phyloP scores from a whole-genome alignment of 2,797 vertebrate genomes.

The Erethizon dorsatum region DNA sequence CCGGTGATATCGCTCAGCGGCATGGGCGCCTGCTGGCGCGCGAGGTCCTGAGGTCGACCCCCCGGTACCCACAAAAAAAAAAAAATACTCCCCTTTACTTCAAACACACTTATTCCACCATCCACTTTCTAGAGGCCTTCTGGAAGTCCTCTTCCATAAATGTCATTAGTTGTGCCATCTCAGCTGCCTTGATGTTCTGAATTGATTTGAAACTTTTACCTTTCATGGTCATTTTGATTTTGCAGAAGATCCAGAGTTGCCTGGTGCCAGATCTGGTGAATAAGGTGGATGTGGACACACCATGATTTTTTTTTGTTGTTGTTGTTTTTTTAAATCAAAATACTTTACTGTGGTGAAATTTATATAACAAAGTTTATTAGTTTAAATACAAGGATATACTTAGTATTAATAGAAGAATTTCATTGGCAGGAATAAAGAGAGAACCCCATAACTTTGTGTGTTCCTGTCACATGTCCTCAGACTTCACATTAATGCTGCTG shows the following conservation, averaged over 20 bases:
- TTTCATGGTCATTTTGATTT: neutral
- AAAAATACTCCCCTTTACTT: neutral
- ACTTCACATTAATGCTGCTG: neutral
- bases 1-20: no score
- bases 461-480: neutral
- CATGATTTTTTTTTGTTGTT: neutral
- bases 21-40: no score
- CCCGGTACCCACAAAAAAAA: no score
- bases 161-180: neutral
- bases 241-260: neutral
- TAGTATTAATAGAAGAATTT: neutral
- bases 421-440: neutral
- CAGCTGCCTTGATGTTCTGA: neutral
- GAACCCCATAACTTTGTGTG: neutral
- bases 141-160: neutral
- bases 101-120: neutral
- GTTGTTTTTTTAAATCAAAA: neutral
- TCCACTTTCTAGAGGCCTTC: neutral
- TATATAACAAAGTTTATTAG: neutral
- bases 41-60: no score
- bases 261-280: neutral
- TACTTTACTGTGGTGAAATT: neutral
- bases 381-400: neutral
- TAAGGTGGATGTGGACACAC: neutral
- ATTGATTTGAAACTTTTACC: neutral